Percentiles rank a stretch among this genome's conserved stretches.
phyloP scores from a whole-genome alignment of 37 sponge, comb jelly and placozoan species.

The Chondrosia reniformis region DNA sequence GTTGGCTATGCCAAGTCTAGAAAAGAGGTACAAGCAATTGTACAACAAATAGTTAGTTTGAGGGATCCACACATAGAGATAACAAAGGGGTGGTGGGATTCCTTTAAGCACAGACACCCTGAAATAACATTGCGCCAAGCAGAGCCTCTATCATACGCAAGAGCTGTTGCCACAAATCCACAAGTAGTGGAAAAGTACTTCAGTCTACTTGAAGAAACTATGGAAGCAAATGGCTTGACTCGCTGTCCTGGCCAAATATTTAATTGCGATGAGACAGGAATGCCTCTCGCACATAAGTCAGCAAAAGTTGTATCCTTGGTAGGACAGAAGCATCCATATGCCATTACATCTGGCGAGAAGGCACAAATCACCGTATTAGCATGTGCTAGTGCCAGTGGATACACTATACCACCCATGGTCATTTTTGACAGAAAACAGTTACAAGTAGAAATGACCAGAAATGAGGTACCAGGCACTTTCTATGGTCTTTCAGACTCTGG shows the following conservation, averaged over 20 bases:
- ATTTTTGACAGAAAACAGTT: not conserved
- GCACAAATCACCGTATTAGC: conserved; percentile 24
- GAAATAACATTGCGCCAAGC: not conserved
- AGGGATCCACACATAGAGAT: not conserved
- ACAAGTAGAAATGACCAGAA: not conserved
- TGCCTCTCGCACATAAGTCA: conserved; percentile 14
- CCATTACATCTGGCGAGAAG: conserved; percentile 4
- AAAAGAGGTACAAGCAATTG: conserved; percentile 11
- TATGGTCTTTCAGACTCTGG: conserved; percentile 16
- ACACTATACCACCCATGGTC: conserved; percentile 22
- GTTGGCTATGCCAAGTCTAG: conserved; percentile 21
- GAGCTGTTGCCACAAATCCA: not conserved
- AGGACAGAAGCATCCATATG: conserved; percentile 11
- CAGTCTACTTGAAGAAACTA: not conserved
- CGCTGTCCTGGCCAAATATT: not conserved
- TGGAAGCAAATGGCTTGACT: conserved; percentile 5
- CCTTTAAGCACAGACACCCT: not conserved
- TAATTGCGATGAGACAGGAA: conserved; percentile 20
- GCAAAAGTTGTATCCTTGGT: not conserved
- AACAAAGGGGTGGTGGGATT: conserved; percentile 14
- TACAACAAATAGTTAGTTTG: not conserved
- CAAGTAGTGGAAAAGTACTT: not conserved
- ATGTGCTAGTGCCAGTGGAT: conserved; percentile 21
- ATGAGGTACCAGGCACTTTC: conserved; percentile 21
- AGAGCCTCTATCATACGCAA: not conserved